These are phyloP conservation scores for Zootermopsis nevadensis DNA, from an alignment of 2,888 invertebrate genomes.

Conservation along the genomic window DNA sequence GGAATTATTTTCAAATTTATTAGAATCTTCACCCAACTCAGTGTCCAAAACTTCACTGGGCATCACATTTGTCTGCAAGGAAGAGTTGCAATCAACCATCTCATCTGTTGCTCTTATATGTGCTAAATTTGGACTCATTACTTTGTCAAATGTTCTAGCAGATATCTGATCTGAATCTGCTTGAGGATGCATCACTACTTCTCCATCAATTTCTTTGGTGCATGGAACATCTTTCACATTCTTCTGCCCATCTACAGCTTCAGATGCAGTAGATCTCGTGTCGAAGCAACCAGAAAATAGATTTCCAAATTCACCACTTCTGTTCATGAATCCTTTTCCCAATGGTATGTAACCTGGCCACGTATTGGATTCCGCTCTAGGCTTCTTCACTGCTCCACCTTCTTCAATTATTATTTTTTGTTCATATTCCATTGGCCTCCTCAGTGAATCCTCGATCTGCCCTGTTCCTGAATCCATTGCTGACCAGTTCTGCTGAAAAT, in stretches of 20 bases:
- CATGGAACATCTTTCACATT: neutral
- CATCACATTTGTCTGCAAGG: neutral
- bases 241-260: neutral
- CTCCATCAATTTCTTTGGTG: neutral
- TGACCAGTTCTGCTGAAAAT: neutral
- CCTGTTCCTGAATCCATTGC: neutral
- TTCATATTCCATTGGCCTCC: neutral
- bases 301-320: conserved; percentile 32
- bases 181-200: neutral
- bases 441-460: neutral
- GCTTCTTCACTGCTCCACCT: neutral
- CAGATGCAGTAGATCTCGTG: conserved; percentile 20
- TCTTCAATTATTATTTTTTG: neutral
- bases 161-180: neutral
- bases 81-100: neutral
- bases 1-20: neutral
- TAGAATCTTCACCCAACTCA: neutral
- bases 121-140: neutral
- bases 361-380: neutral
- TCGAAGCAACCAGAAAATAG: conserved; percentile 38
- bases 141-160: neutral
- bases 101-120: no score
- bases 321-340: conserved; percentile 39
- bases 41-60: neutral
- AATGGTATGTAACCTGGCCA: conserved; percentile 22